Evolutionary conservation across 2,797 vertebrate species (phyloP).

Genomic region (Sebastes kiyomatsui): DNA sequence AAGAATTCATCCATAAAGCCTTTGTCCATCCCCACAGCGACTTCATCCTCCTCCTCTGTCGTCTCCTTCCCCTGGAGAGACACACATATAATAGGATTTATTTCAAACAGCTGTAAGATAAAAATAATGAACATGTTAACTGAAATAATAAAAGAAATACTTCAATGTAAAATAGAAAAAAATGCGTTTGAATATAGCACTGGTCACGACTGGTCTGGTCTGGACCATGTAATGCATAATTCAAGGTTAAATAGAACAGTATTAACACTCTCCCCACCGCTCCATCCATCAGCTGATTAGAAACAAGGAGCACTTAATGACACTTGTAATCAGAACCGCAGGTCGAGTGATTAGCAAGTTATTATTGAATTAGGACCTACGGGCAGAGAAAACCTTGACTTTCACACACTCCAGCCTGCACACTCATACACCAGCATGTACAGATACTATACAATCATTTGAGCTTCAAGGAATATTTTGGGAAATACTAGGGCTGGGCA

Average conservation of each 20-base stretch:
- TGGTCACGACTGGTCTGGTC: neutral
- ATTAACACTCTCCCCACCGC: conserved; percentile 3
- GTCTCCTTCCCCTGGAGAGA: conserved; percentile 90
- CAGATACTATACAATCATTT: neutral
- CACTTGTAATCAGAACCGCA: conserved; percentile 66
- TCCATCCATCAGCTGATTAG: conserved; percentile 53
- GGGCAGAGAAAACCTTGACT: conserved; percentile 14
- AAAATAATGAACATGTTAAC: neutral
- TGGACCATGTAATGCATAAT: conserved; percentile 2
- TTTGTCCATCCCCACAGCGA: conserved; percentile 91
- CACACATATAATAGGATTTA: conserved; percentile 17
- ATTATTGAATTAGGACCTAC: conserved; percentile 60
- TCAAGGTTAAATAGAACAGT: conserved; percentile 45
- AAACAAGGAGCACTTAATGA: conserved; percentile 41
- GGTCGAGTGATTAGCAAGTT: conserved; percentile 59
- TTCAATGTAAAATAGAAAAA: neutral
- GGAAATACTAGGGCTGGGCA: neutral
- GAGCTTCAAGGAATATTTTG: neutral
- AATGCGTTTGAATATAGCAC: neutral
- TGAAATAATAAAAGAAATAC: neutral
- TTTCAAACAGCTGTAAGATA: neutral
- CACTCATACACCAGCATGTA: neutral
- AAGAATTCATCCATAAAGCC: conserved; percentile 99
- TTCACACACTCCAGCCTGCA: neutral
- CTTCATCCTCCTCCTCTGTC: conserved; percentile 92